Percentiles rank a stretch among this genome's conserved stretches.
phyloP scores from a whole-genome alignment of 1,140 invertebrate genomes.

The Cephus cinctus region DNA sequence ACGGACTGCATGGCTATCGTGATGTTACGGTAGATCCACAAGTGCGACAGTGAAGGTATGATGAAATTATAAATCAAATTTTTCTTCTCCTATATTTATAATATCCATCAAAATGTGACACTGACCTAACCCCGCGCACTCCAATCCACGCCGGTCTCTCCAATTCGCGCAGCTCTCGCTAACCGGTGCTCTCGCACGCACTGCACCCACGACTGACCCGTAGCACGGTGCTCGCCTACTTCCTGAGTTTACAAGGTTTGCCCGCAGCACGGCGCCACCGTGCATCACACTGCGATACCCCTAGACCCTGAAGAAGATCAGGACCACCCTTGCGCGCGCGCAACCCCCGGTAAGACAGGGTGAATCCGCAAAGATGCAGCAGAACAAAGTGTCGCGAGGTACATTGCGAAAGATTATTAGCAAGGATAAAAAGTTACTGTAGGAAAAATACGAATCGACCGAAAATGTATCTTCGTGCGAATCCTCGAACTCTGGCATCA shows the following conservation, averaged over 20 bases:
- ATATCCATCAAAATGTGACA: constrained; percentile 21
- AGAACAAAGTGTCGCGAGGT: constrained; percentile 20
- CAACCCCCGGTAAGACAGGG: constrained; percentile 16
- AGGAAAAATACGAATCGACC: too few species aligned
- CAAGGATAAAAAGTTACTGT: too few species aligned
- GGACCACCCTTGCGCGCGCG: constrained; percentile 32
- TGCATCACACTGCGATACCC: constrained; percentile 24
- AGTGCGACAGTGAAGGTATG: too few species aligned
- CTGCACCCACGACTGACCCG: constrained; percentile 53
- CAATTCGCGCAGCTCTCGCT: constrained; percentile 34
- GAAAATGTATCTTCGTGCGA: too few species aligned
- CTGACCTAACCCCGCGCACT: constrained; percentile 42
- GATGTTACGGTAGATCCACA: too few species aligned
- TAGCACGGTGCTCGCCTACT: background rate
- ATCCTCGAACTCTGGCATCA: too few species aligned
- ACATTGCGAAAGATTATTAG: too few species aligned
- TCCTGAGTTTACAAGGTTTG: background rate
- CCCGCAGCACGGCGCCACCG: constrained; percentile 34
- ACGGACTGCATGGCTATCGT: too few species aligned
- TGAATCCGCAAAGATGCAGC: constrained; percentile 21
- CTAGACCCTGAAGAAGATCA: constrained; percentile 20
- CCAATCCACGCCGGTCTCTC: constrained; percentile 37
- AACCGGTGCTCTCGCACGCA: constrained; percentile 51
- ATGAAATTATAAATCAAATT: too few species aligned
- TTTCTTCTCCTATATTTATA: too few species aligned